Conservation (phyloP, 2,113 vertebrate species). For the Leptobrachium leishanense region DNA sequence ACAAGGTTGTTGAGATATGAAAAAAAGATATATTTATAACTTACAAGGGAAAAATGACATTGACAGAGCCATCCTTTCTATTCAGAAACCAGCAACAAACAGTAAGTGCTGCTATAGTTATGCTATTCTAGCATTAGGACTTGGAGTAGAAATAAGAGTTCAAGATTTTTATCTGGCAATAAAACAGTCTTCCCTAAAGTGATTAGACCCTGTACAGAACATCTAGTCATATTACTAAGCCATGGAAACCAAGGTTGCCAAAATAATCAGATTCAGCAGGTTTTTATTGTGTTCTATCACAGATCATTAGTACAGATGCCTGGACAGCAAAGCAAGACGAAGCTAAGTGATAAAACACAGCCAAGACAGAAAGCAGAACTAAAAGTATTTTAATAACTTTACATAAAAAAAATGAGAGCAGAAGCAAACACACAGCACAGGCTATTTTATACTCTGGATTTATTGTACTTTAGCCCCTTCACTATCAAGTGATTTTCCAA, state of each 20-base stretch:
- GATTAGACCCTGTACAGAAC: not conserved
- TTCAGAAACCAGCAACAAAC: too few relatives aligned
- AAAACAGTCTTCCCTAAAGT: not conserved
- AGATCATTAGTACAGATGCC: slow-evolving; percentile 34
- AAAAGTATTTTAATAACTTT: slow-evolving; percentile 8
- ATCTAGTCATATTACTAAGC: not conserved
- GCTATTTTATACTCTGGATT: too few relatives aligned
- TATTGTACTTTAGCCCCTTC: too few relatives aligned
- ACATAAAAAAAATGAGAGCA: not conserved
- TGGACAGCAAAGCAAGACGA: slow-evolving; percentile 30
- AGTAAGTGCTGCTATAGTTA: too few relatives aligned
- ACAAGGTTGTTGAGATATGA: too few relatives aligned
- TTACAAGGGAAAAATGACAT: too few relatives aligned
- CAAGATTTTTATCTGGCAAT: too few relatives aligned
- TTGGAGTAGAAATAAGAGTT: too few relatives aligned
- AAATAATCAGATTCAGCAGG: slow-evolving; percentile 26
- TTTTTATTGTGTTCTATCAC: slow-evolving; percentile 37
- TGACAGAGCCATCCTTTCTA: too few relatives aligned
- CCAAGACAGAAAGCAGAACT: slow-evolving; percentile 28
- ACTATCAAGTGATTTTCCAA: too few relatives aligned
- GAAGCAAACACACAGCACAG: not conserved
- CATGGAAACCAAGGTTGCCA: slow-evolving; percentile 11
- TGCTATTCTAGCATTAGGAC: too few relatives aligned
- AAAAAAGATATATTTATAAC: too few relatives aligned
- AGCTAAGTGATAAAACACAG: slow-evolving; percentile 21